A percentile compares a stretch with the other conserved stretches of the same genome.
These are phyloP conservation scores for Abscondita cerata DNA, from an alignment of 2,888 invertebrate genomes.

Conservation along the genomic window DNA sequence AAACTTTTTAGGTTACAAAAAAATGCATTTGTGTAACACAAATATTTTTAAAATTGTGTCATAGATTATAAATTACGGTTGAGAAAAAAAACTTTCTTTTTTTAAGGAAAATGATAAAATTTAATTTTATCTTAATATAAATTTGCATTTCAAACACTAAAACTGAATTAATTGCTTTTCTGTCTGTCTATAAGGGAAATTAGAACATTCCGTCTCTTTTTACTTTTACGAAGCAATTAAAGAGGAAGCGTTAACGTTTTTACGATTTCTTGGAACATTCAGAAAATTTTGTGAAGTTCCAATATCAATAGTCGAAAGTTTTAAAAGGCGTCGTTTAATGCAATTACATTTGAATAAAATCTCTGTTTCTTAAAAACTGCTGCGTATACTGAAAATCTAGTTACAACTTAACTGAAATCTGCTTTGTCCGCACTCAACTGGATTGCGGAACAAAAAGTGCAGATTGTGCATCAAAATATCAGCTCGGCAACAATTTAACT, in stretches of 20 bases:
- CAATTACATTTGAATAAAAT: constrained; percentile 34
- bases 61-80: background rate
- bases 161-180: too few relatives aligned
- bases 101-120: too few relatives aligned
- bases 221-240: background rate
- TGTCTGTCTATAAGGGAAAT: too few relatives aligned
- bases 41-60: constrained; percentile 18
- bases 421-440: constrained; percentile 42
- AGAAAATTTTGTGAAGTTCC: too few relatives aligned
- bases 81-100: too few relatives aligned
- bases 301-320: too few relatives aligned
- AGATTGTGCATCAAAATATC: constrained; percentile 47
- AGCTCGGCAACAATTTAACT: constrained; percentile 41
- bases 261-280: too few relatives aligned
- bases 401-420: constrained; percentile 39
- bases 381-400: constrained; percentile 35
- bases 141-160: too few relatives aligned
- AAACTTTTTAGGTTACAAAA: constrained; percentile 29
- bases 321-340: background rate
- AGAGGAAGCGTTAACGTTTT: background rate
- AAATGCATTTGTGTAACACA: constrained; percentile 30
- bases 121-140: too few relatives aligned
- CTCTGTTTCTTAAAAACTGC: constrained; percentile 36
- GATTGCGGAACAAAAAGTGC: constrained; percentile 44
- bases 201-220: too few relatives aligned